Base-by-base conservation (phyloP, 2,888 invertebrate genomes). In the Diachrysia chrysitis region DNA sequence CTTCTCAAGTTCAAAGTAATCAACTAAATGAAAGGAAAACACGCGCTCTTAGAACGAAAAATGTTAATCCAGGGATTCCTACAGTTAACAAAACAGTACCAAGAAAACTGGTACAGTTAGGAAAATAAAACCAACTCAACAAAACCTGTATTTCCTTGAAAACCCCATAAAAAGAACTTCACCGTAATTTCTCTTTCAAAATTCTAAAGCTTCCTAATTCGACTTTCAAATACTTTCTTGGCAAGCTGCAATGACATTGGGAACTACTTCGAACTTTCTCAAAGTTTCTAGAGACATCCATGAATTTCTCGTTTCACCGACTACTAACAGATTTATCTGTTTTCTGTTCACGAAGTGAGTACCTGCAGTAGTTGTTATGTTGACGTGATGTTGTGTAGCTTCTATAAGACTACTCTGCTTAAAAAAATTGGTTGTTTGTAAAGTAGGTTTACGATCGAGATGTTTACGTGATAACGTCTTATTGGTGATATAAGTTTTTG, bases 171-270 rank as follows among this genome's bases (percentile, higher is more conserved):
- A 37, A 42, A 42, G n/a, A 42, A 42, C 42, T 42, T 42, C 37
- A 37, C 48, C 10, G 19, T n/a, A 51, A 37, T 17, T 17, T 46
- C 6, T 46, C 21, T 51, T 51, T 51, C 12, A 51, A 51, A 51
- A 21, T 51, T 21, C 21, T 21, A 51, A 51, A 51, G 48, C 48
- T 21, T 21, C 48, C 48, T 51, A 21, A 51, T 51, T 21, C 48
- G 48, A 51, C 48, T 51, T 51, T 51, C 48, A 51, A 51, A 51
- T 51, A 51, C 48, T 51, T 51, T 51, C 48, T 10, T 51, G 48
- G 48, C 21, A 21, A 21, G n/a, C 48, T 51, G 48, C 48, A 51
- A 51, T 51, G 48, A 21, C 19, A 51, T 51, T 51, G 48, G 21
- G 48, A 51, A 19, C 48, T 51, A 51, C 19, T n/a, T 6, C 42